phyloP scores from a whole-genome alignment of 2,888 invertebrate genomes.

The Amphipyra berbera region DNA sequence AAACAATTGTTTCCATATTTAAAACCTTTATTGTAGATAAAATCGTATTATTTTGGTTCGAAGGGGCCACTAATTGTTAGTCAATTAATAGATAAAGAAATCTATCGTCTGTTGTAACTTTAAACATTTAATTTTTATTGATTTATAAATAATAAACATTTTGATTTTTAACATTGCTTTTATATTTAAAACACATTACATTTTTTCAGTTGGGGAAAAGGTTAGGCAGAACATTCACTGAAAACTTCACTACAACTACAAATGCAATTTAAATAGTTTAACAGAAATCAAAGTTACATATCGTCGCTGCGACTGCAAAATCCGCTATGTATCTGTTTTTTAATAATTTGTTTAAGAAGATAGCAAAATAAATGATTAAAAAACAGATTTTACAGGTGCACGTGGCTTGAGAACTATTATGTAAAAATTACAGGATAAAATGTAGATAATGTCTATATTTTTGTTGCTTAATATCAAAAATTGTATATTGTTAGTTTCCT shows the following conservation, averaged over 20 bases:
- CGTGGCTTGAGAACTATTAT: too few species aligned
- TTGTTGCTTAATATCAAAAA: too few species aligned
- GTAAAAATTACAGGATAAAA: too few species aligned
- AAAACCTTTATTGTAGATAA: conserved; percentile 25
- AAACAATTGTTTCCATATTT: conserved; percentile 1
- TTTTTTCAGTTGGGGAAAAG: not conserved
- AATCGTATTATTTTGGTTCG: conserved; percentile 48
- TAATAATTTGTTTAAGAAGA: too few species aligned
- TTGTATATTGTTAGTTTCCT: too few species aligned
- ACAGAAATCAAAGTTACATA: not conserved
- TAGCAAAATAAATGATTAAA: too few species aligned
- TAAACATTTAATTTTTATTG: conserved; percentile 70
- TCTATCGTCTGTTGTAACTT: conserved; percentile 72
- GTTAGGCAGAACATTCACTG: too few species aligned
- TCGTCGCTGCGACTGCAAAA: too few species aligned
- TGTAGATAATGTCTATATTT: too few species aligned
- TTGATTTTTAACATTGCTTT: conserved; percentile 37
- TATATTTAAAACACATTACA: conserved; percentile 19
- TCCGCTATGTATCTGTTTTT: too few species aligned
- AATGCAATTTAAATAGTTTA: not conserved
- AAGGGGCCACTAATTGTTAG: conserved; percentile 69
- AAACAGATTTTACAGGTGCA: too few species aligned
- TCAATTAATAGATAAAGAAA: conserved; percentile 73
- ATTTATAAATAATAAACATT: conserved; percentile 59
- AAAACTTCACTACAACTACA: conserved; percentile 12